A percentile compares a stretch with the other conserved stretches of the same genome.
Evolutionary conservation across 2,113 vertebrate genomes (phyloP).

Genomic region (Caranx melampygus): DNA sequence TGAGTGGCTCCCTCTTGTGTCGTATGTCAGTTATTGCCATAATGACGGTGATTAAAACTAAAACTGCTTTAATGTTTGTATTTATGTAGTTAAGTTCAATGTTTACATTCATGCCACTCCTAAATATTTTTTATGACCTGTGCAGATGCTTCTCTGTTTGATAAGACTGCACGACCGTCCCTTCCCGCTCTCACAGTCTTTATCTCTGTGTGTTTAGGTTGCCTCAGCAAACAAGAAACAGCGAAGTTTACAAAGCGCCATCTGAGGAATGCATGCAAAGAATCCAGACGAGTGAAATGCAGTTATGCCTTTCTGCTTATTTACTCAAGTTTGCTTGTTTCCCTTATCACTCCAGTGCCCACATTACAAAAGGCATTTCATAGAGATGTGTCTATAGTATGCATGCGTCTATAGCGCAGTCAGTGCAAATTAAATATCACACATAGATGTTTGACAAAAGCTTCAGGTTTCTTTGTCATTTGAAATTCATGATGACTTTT

Average conservation of each 20-base stretch:
- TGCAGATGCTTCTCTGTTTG: not conserved
- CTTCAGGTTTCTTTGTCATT: constrained; percentile 1
- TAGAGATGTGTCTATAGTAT: constrained; percentile 31
- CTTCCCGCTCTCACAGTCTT: not conserved
- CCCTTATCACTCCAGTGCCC: constrained; percentile 45
- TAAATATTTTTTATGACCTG: not conserved
- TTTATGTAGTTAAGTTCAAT: not conserved
- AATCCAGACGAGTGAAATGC: constrained; percentile 44
- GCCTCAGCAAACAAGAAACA: constrained; percentile 77
- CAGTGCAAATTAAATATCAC: constrained; percentile 5
- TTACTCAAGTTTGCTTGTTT: constrained; percentile 58
- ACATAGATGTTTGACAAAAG: constrained; percentile 9
- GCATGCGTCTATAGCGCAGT: constrained; percentile 36
- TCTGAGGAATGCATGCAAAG: constrained; percentile 64
- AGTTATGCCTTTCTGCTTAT: constrained; percentile 50
- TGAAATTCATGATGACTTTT: not conserved
- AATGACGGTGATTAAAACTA: not conserved
- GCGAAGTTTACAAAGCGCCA: constrained; percentile 66
- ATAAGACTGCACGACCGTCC: not conserved
- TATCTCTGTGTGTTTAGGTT: constrained; percentile 58
- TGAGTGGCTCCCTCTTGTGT: constrained; percentile 17
- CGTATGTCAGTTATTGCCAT: constrained; percentile 2
- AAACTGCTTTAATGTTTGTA: not conserved
- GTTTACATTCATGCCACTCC: not conserved
- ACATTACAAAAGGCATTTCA: constrained; percentile 32